These are phyloP conservation scores for Tenthredo livida DNA, from an alignment of 2,888 invertebrate species.

Conservation along the genomic window DNA sequence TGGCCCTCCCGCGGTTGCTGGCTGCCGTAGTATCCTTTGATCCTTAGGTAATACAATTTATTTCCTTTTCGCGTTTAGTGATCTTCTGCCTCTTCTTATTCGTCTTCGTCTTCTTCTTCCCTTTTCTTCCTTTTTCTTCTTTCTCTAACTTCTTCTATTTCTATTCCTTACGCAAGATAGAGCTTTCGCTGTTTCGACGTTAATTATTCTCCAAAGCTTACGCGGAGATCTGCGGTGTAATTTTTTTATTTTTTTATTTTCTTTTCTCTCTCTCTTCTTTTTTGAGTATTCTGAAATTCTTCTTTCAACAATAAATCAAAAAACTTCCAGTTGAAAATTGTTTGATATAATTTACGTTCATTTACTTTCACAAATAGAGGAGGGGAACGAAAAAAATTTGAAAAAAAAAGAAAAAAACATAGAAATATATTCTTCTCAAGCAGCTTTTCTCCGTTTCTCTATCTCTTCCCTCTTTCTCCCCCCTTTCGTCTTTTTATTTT, in stretches of 20 bases:
- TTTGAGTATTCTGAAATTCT: background rate
- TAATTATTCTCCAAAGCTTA: background rate
- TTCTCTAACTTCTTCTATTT: background rate
- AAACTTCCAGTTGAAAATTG: no score
- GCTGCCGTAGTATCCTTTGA: slow-evolving; percentile 55
- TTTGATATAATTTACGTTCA: no score
- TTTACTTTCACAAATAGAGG: no score
- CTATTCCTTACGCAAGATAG: background rate
- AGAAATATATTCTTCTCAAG: background rate
- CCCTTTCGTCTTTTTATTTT: background rate
- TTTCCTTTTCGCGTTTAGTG: slow-evolving; percentile 45
- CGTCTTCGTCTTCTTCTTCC: slow-evolving; percentile 1
- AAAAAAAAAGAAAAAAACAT: no score
- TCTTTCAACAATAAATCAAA: background rate
- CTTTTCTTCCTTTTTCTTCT: slow-evolving; percentile 45
- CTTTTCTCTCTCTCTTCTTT: background rate
- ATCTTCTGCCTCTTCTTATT: slow-evolving; percentile 32
- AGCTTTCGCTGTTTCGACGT: background rate
- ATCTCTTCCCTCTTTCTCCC: background rate
- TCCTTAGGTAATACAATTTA: slow-evolving; percentile 51
- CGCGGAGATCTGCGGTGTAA: background rate
- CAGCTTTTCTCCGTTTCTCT: background rate
- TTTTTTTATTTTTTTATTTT: background rate
- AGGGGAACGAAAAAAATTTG: no score
- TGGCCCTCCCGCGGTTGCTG: slow-evolving; percentile 59